Base-by-base conservation (phyloP, 2,113 vertebrate genomes). In the Leuciscus idus region DNA sequence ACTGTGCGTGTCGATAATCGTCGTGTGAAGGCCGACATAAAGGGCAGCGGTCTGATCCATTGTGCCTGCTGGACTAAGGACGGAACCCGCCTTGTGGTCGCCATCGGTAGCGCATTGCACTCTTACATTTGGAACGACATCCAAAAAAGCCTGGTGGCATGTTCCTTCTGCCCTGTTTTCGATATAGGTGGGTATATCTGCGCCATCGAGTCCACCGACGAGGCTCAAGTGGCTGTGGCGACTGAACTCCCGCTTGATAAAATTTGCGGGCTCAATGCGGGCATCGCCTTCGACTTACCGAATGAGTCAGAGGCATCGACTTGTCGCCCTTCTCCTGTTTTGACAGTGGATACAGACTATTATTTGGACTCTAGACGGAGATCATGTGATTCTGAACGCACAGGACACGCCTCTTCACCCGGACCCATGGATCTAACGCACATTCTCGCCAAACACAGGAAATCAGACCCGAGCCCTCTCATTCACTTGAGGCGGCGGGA, bases 1-100 rank as follows among this genome's bases (percentile, higher is more conserved):
- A 92, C 96, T 0, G 95, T 98, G 39, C 92, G 95, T 8, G 87
- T 94, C 8, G 96, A 96, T 89, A 95, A 95, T 66, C 85, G 94
- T 2, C 94, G 93, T n/a, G 92, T 97, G 36, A 98, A 96, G 87
- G 96, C 94, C 0, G 95, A 97, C 55, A 92, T 97, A 64, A 94
- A 92, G 87, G 92, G 94, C 61, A 94, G 95, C 0, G 96, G 96
- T 12, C 92, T 95, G 8, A 94, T 99, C 88, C 97, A 97, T 84
- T 98, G 98, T 4, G 98, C 97, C 0, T 99, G 97, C 57, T 99
- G 98, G 98, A 98, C 98, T 8, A 96, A 93, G 89, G 97, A 97
- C 10, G 98, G 98, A 19, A 94, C 89, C 0, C 95, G 97, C 23
- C 91, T 99, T 52, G 97, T 99, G 4, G 95, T 99, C 59, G 97